Conservation (phyloP, 2,113 vertebrate species). For the Grammomys surdaster region DNA sequence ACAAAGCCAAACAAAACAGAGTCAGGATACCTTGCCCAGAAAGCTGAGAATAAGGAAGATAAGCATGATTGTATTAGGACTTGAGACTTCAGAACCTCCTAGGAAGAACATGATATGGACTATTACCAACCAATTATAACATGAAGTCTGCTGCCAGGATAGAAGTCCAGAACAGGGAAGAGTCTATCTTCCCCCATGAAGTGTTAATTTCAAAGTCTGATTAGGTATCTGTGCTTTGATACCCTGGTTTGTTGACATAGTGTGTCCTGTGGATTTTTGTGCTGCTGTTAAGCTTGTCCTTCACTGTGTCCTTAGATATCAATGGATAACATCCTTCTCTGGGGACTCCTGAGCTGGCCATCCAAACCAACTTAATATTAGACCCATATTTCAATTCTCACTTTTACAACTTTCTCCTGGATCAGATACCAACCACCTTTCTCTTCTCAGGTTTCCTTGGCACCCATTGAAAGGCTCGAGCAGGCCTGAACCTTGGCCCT, state of each 20-base stretch:
- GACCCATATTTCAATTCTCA: constrained; percentile 8
- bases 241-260: constrained; percentile 57
- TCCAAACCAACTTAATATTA: background rate
- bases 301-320: background rate
- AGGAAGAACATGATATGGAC: constrained; percentile 72
- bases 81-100: constrained; percentile 21
- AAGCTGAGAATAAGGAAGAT: constrained; percentile 69
- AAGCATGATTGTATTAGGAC: constrained; percentile 47
- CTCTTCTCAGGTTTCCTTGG: background rate
- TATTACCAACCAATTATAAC: constrained; percentile 77
- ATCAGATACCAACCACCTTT: background rate
- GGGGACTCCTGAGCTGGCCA: background rate
- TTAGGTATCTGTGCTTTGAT: constrained; percentile 53
- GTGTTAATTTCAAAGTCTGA: constrained; percentile 70
- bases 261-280: background rate
- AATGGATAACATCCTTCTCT: background rate
- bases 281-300: background rate
- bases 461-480: background rate
- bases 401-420: background rate
- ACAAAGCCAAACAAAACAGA: constrained; percentile 47
- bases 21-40: constrained; percentile 27
- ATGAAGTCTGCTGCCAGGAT: constrained; percentile 66
- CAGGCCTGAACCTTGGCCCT: background rate
- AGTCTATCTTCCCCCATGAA: constrained; percentile 53
- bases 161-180: constrained; percentile 51